These are phyloP conservation scores for Echinarachnius parma DNA, from an alignment of 53 echinoderm and acorn worm species.

Conservation along the genomic window DNA sequence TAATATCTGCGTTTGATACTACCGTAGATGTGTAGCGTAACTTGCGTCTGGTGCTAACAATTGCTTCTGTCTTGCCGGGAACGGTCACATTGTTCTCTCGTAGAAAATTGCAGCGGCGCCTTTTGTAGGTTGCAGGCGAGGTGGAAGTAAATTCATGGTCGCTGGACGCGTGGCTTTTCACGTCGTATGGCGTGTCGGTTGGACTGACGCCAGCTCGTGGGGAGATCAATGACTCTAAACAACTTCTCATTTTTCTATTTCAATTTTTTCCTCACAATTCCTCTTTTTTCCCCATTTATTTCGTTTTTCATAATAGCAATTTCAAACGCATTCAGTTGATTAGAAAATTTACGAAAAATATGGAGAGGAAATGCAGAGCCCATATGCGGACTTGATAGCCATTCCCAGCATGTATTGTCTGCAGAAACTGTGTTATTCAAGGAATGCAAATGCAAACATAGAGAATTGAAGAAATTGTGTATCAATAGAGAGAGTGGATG, in stretches of 20 bases:
- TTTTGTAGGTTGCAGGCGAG: conserved; percentile 38
- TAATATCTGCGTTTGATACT: no score
- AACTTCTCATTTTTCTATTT: conserved; percentile 16
- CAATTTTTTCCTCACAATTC: neutral
- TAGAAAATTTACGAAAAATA: no score
- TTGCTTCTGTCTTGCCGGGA: conserved; percentile 22
- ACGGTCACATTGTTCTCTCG: conserved; percentile 40
- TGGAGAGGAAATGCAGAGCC: no score
- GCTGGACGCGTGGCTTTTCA: conserved; percentile 44
- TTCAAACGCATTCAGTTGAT: no score
- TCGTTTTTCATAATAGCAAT: no score
- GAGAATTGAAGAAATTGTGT: no score
- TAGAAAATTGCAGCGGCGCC: conserved; percentile 24
- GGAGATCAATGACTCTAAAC: conserved; percentile 45
- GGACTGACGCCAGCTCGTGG: conserved; percentile 10
- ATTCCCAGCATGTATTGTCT: no score
- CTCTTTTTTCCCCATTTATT: neutral
- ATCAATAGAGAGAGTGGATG: no score
- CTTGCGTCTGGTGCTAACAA: conserved; percentile 12
- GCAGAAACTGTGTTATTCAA: no score
- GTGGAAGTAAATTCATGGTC: conserved; percentile 49
- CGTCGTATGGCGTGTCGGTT: conserved; percentile 21
- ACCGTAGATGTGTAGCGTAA: no score
- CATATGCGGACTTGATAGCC: no score
- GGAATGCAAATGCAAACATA: no score